A percentile compares a stretch with the other conserved stretches of the same genome.
phyloP scores from a whole-genome alignment of 2,113 vertebrate genomes.

The Ahaetulla prasina region DNA sequence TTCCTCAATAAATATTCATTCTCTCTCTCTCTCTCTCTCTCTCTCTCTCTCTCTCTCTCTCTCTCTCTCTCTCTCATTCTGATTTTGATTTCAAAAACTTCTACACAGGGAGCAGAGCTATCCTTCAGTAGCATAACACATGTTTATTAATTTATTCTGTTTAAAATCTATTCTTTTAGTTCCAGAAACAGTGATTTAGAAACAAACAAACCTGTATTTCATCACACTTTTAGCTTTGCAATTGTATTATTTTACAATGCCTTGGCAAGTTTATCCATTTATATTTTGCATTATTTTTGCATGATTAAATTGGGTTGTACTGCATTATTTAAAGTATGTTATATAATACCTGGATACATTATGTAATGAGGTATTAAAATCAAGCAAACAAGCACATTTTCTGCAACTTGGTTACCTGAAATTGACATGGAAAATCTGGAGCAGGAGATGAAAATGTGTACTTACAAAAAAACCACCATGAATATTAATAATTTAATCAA shows the following conservation, averaged over 20 bases:
- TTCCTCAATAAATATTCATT: not conserved
- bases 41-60: too few species aligned
- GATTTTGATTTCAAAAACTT: not conserved
- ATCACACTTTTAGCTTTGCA: not conserved
- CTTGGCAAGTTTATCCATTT: not conserved
- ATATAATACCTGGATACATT: not conserved
- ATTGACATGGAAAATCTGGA: not conserved
- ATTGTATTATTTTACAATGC: not conserved
- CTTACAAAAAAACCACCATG: not conserved
- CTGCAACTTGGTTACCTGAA: not conserved
- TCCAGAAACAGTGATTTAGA: not conserved
- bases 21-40: too few species aligned
- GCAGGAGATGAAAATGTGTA: not conserved
- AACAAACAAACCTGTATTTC: not conserved
- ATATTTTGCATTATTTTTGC: not conserved
- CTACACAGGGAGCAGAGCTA: not conserved
- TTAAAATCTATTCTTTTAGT: not conserved
- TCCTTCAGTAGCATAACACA: not conserved
- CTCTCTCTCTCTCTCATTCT: not conserved
- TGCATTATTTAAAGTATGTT: not conserved
- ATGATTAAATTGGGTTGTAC: not conserved
- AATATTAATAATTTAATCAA: not conserved
- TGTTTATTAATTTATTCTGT: not conserved
- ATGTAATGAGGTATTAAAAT: not conserved
- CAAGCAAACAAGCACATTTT: not conserved